Base-by-base conservation (phyloP, 2,888 invertebrate species). In the Mactromeris polynyma region DNA sequence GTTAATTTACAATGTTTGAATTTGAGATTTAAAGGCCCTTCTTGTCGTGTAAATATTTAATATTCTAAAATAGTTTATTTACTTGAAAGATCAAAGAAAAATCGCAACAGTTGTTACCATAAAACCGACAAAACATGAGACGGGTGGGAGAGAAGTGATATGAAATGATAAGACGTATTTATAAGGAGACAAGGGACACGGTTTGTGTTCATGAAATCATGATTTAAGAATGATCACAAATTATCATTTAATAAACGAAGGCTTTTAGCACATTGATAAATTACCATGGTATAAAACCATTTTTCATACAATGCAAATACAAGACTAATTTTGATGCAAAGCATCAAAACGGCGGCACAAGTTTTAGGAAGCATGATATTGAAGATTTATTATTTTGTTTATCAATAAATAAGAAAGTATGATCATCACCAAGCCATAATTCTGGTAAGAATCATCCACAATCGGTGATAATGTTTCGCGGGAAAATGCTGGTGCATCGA, bases 51-150 rank as follows among this genome's bases (percentile, higher is more conserved):
- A 83, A 83, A 73, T 83, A 83, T 83, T 83, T 83, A 83, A 83
- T 83, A 73, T 73, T 83, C 73, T 46, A 33, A 73, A 83, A 83
- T 38, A 46, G 73, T 69, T 73, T 83, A 38, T 38, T 83, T 83
- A 42, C 26, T 31, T 31, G 31, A 26, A 31, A 83, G 83, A 83
- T 83, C 83, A 83, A 83, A 83, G 73, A 11, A 33, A 83, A 46
- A 33, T 21, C 17, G 69, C 26, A 17, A 36, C 21, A 83, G 73
- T 46, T 33, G 26, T 19, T 2, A 33, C 73, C 42, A 42, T 83
- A 83, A 73, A 83, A 46, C 26, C 69, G 73, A 73, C 83, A 79
- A 64, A 26, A 64, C n/a, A 64, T 64, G 9, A 26, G 58, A 64
- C 58, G 21, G 58, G n/a, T 64, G 26, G 7, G 58, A 64, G n/a